Conservation (phyloP, 2,113 vertebrate species). For the Callopanchax toddi region DNA sequence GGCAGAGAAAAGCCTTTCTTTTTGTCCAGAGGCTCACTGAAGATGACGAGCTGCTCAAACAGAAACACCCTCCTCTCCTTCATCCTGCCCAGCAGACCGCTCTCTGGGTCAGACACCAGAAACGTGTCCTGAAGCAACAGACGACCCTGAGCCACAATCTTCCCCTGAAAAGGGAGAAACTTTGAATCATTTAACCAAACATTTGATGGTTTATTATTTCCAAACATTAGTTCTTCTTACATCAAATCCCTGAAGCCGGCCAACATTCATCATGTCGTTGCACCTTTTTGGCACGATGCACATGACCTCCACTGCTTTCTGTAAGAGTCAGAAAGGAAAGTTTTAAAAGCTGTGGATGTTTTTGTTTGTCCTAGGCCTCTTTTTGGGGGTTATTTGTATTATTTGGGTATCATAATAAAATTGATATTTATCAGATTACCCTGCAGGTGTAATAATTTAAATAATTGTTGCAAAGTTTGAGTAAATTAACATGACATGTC, state of each 20-base stretch:
- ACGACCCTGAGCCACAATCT: conserved; percentile 97
- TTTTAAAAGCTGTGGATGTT: background rate
- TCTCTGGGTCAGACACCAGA: conserved; percentile 90
- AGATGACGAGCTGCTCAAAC: conserved; percentile 98
- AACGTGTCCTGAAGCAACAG: conserved; percentile 97
- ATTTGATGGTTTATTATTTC: background rate
- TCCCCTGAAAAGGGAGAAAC: conserved; percentile 80
- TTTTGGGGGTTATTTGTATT: too few relatives aligned
- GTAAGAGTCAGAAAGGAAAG: conserved; percentile 41
- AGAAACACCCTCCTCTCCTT: conserved; percentile 97
- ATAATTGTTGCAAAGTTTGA: too few relatives aligned
- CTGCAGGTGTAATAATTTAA: too few relatives aligned
- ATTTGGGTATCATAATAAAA: too few relatives aligned
- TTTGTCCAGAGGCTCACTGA: conserved; percentile 96
- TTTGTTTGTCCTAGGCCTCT: too few relatives aligned
- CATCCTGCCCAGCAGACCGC: conserved; percentile 86
- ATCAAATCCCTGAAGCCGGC: conserved; percentile 97
- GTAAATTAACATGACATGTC: too few relatives aligned
- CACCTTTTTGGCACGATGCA: conserved; percentile 96
- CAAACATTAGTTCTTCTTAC: conserved; percentile 78
- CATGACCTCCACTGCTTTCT: conserved; percentile 99
- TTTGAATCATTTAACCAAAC: background rate
- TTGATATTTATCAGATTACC: too few relatives aligned
- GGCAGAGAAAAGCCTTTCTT: conserved; percentile 97
- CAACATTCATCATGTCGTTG: conserved; percentile 99